phyloP scores from a whole-genome alignment of 2,888 invertebrate genomes.

The Coenonympha glycerion region DNA sequence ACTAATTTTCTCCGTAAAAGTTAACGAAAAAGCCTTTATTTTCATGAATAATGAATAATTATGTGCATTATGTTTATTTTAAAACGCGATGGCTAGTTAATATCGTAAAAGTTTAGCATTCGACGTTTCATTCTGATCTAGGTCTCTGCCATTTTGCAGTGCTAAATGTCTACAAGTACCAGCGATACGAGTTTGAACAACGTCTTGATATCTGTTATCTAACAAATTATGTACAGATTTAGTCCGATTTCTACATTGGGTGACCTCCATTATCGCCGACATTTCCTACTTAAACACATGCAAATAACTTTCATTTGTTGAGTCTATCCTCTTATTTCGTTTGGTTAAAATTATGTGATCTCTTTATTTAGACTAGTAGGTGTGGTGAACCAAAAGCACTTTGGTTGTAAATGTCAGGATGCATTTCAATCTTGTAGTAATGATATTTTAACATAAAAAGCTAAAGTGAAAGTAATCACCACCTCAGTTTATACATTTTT shows the following conservation, averaged over 20 bases:
- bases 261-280: slow-evolving; percentile 15
- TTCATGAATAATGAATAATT: slow-evolving; percentile 6
- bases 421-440: background rate
- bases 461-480: background rate
- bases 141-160: slow-evolving; percentile 28
- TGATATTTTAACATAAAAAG: background rate
- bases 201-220: slow-evolving; percentile 24
- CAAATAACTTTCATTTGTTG: slow-evolving; percentile 10
- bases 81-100: slow-evolving; percentile 1
- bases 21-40: slow-evolving; percentile 31
- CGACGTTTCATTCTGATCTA: slow-evolving; percentile 10
- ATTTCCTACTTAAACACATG: slow-evolving; percentile 11
- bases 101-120: slow-evolving; percentile 6
- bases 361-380: too few species aligned
- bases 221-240: slow-evolving; percentile 15
- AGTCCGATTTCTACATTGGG: slow-evolving; percentile 9
- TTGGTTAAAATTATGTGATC: background rate
- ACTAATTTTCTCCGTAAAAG: slow-evolving; percentile 50
- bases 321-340: background rate
- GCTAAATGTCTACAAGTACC: slow-evolving; percentile 9
- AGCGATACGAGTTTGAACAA: slow-evolving; percentile 13
- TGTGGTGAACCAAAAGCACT: too few species aligned
- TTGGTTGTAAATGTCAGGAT: too few species aligned
- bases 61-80: slow-evolving; percentile 7
- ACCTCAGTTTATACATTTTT: background rate